Base-by-base conservation (phyloP, 2,113 vertebrate genomes). In the Hippopotamus amphibius region DNA sequence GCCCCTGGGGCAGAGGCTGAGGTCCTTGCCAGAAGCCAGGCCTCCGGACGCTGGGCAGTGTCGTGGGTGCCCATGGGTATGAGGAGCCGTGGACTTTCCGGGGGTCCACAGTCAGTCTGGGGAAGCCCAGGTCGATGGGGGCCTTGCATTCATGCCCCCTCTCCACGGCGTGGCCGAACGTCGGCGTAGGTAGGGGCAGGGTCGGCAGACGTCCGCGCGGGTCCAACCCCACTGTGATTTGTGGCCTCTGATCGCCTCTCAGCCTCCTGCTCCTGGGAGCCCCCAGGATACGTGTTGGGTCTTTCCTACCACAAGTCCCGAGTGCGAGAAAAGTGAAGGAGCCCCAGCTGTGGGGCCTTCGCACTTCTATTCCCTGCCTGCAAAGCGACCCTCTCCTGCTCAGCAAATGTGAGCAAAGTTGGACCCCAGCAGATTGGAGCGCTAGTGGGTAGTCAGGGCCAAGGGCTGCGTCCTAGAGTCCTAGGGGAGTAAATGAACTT, bases 361-460 rank as follows among this genome's bases (percentile, higher is more conserved):
- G 5, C 22, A 26, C 15, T 46, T 33, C 10, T 12, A 28, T 80
- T 85, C 71, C 61, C 66, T 21, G 63, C 24, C 26, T 5, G 1
- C 21, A 72, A 19, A 8, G 2, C 0, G 5, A 85, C 26, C 41
- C 46, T 63, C 19, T 50, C n/a, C 24, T 28, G 17, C 24, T 53
- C 30, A 37, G 80, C 69, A 90, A 93, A 66, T 65, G 37, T 63
- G 57, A 37, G 55, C 79, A 88, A 96, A 93, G 46, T 33, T 41
- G 12, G 28, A 77, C 37, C 30, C 71, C 79, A 83, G 90, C 22
- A 10, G 30, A 65, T 4, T 68, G 88, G 30, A 85, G 55, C 3
- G 1, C 14, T 10, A 21, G 81, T 69, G 90, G 63, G 30, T 24
- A 14, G 43, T 17, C 53, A 53, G 26, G 43, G 26, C 48, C 5